A percentile compares a stretch with the other conserved stretches of the same genome.
phyloP scores from a whole-genome alignment of 2,113 vertebrate genomes.

The Rhinoderma darwinii region DNA sequence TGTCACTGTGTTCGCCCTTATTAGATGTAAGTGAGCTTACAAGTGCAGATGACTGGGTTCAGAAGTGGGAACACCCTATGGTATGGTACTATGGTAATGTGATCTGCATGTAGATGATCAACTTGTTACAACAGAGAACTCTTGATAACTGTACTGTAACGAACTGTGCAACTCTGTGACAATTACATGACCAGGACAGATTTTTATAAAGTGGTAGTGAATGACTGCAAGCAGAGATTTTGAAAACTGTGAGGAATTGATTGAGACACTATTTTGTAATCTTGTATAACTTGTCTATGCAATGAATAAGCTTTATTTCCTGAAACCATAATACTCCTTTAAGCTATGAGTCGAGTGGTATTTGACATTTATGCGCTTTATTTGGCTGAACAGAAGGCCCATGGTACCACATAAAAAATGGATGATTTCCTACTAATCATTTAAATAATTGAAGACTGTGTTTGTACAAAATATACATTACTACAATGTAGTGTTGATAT shows the following conservation, averaged over 20 bases:
- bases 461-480: neutral
- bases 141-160: neutral
- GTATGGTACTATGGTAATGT: no score
- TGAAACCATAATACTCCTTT: neutral
- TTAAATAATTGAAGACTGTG: neutral
- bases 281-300: neutral
- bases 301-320: neutral
- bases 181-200: neutral
- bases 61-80: no score
- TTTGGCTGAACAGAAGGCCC: neutral
- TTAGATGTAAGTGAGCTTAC: no score
- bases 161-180: neutral
- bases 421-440: neutral
- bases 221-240: neutral
- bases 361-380: neutral
- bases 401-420: neutral
- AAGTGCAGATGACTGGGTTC: no score
- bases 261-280: neutral
- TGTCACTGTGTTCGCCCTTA: no score
- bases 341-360: neutral
- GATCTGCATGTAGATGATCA: no score
- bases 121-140: no score
- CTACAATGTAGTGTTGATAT: neutral
- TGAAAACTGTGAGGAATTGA: neutral
- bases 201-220: no score